Base-by-base conservation (phyloP, 1,140 invertebrate species). In the Harlomillsia oculata region DNA sequence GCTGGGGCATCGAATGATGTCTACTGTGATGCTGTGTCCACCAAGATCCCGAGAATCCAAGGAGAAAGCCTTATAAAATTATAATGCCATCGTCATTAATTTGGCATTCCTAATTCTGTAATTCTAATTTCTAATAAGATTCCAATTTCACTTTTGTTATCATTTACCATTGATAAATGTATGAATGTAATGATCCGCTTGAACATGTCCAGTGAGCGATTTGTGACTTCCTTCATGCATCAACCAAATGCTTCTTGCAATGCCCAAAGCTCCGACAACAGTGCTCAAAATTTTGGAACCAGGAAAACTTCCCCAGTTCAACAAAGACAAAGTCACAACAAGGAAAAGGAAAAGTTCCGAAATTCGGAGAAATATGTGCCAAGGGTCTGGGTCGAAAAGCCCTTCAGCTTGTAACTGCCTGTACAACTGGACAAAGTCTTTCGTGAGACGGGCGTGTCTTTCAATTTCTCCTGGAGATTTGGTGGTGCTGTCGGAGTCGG, bases 1-100 rank as follows among this genome's bases (percentile, higher is more conserved):
- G 30, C 34, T 64, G 62, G 11, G 62, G 62, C 62, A 64, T 64
- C 1, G 62, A 57, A 49, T 64, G 62, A 48, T 64, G 62, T 6
- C 62, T 46, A 44, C 60, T 63, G 26, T 63, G 62, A 21, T 63
- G 62, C 30, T 53, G 56, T 16, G 51, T 49, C 59, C 59, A 63
- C 56, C 56, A 63, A 13, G 23, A 41, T n/a, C 39, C 39, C 5
- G 53, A 32, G 53, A 63, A 56, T 34, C 61, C 61, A 39, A 41
- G 29, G 16, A 48, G 46, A 25, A 51, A 11, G 6, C 55, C 55
- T 21, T 26, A 23, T 6, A 25, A 23, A 23, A 9, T 58, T 28
- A n/a, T 11, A 9, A 11, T 13, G 18, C 11, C 20, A 11, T 20
- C 20, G 20, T 18, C 18, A 8, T 9, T 14, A 20, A 11, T 11